These are phyloP conservation scores for Leptopilina clavipes DNA, from an alignment of 1,140 invertebrate species.

Conservation along the genomic window DNA sequence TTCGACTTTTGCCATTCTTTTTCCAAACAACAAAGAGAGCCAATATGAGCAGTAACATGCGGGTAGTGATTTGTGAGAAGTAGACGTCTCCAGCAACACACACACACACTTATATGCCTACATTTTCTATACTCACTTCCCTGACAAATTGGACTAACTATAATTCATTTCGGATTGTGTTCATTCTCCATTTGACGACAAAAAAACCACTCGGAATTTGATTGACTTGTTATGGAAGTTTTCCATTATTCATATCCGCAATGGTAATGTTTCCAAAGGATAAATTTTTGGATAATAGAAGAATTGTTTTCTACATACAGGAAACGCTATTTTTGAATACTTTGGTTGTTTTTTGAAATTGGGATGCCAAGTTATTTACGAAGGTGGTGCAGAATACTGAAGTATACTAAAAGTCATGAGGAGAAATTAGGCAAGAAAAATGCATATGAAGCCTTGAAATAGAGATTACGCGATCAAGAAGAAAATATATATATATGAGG, in stretches of 20 bases:
- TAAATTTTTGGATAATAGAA: no score
- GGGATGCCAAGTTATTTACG: no score
- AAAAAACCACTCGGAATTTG: background rate
- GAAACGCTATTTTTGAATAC: no score
- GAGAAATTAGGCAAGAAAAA: slow-evolving; percentile 6
- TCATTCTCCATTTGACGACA: background rate
- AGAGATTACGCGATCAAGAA: slow-evolving; percentile 41
- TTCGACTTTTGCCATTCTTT: slow-evolving; percentile 21
- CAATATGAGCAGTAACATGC: background rate
- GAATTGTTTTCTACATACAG: no score
- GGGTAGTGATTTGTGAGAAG: slow-evolving; percentile 20
- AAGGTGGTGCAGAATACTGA: no score
- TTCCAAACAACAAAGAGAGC: slow-evolving; percentile 4
- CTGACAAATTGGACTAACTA: slow-evolving; percentile 3
- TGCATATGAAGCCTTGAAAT: slow-evolving; percentile 35
- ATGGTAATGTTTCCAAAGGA: no score
- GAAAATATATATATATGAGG: no score
- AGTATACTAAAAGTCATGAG: no score
- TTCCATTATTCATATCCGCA: background rate
- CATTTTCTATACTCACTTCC: background rate
- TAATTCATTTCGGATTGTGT: background rate
- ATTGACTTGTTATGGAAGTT: background rate
- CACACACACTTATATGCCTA: background rate
- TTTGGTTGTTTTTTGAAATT: no score
- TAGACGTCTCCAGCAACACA: background rate